A percentile compares a stretch with the other conserved stretches of the same genome.
Evolutionary conservation across 1,140 invertebrate species (phyloP).

Genomic region (Patella vulgata): DNA sequence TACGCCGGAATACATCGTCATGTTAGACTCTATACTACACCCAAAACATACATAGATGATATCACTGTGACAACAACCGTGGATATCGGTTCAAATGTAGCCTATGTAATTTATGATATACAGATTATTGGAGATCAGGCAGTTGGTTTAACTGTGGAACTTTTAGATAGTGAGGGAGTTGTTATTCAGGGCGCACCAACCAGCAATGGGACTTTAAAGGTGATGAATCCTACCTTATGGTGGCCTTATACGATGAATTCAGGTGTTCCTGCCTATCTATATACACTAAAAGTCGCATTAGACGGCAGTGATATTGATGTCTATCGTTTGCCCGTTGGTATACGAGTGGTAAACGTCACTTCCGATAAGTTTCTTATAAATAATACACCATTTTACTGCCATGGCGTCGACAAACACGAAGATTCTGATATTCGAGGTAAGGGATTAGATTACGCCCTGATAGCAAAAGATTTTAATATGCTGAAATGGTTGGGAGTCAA

Average conservation of each 20-base stretch:
- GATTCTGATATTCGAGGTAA: slow-evolving; percentile 88
- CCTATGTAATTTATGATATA: too few species aligned
- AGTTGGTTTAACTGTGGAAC: too few species aligned
- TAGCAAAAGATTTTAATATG: slow-evolving; percentile 90
- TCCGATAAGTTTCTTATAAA: slow-evolving; percentile 82
- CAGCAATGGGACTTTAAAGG: too few species aligned
- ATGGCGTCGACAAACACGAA: slow-evolving; percentile 95
- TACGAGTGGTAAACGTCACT: slow-evolving; percentile 84
- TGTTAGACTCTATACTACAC: slow-evolving; percentile 86
- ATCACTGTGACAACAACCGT: slow-evolving; percentile 77
- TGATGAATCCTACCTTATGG: too few species aligned
- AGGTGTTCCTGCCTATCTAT: background rate
- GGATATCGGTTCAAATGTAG: background rate
- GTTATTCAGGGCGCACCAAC: too few species aligned
- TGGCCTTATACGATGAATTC: background rate
- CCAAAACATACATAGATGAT: slow-evolving; percentile 81
- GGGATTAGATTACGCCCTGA: slow-evolving; percentile 84
- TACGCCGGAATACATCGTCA: slow-evolving; percentile 94
- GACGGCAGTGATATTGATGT: slow-evolving; percentile 71
- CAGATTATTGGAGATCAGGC: too few species aligned
- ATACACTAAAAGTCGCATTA: background rate
- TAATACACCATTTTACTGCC: slow-evolving; percentile 83
- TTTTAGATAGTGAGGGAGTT: too few species aligned
- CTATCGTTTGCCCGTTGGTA: slow-evolving; percentile 85
- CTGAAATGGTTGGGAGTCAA: slow-evolving; percentile 95